Base-by-base conservation (phyloP, 2,113 vertebrate genomes). In the Ochotona curzoniae region DNA sequence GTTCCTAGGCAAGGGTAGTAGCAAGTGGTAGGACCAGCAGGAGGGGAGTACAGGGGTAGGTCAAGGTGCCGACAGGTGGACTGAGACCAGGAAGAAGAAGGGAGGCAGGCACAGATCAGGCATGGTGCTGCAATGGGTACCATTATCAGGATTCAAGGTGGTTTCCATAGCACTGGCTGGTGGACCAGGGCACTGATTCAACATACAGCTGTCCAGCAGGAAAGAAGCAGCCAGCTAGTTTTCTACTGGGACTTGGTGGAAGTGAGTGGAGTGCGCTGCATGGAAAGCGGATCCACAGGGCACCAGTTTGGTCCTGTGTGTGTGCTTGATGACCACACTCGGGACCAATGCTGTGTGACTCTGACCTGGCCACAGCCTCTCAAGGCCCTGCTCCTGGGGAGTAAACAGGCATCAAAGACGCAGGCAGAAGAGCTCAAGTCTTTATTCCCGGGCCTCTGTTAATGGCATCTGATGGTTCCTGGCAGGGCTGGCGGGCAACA, bases 81-180 rank as follows among this genome's bases (percentile, higher is more conserved):
- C 8, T 6, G 1, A 32, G 0, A 35, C 70, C 0, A 0, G 1
- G 11, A n/a, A 49, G 4, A 15, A 0, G 11, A 30, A 2, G 10
- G 17, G 12, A 54, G 54, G 7, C 54, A 14, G 54, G 54, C 54
- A 54, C 54, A 54, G 54, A 54, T 44, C 38, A 44, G 38, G 38
- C 38, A 44, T 44, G 38, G 38, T 44, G 38, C 38, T 44, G 38
- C 38, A 44, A 44, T 44, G 38, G 38, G 38, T 44, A 44, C 38
- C 38, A 44, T 44, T 6, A 44, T 44, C 38, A 44, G 38, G 38
- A 44, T 44, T 44, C 38, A 44, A 44, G 38, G 38, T 44, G 38
- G 38, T 44, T 44, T 44, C 38, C 38, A 44, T 44, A 44, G 38
- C 38, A 44, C 38, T 44, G 38, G 38, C 38, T 44, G 38, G 6